phyloP scores from a whole-genome alignment of 2,888 invertebrate species.

The Sesamia inferens region DNA sequence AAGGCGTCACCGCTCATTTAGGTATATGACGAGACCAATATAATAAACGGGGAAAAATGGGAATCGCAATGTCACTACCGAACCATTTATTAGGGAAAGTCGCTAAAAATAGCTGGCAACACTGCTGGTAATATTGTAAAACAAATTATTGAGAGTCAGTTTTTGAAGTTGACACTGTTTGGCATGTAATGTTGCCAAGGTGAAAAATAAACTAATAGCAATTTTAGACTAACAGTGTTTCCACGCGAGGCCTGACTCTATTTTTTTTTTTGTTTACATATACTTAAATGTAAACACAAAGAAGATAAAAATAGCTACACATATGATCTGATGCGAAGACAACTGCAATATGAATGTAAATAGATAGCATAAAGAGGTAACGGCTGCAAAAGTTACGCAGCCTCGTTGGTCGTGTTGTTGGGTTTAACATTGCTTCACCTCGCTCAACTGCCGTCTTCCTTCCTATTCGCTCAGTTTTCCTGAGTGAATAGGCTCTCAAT shows the following conservation, averaged over 20 bases:
- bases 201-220: slow-evolving; percentile 9
- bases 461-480: too few species aligned
- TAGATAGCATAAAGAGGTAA: not conserved
- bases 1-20: slow-evolving; percentile 67
- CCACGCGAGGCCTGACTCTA: not conserved
- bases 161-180: slow-evolving; percentile 50
- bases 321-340: too few species aligned
- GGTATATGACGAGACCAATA: slow-evolving; percentile 63
- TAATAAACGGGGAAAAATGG: slow-evolving; percentile 68
- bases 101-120: slow-evolving; percentile 55
- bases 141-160: slow-evolving; percentile 57
- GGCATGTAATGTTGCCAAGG: slow-evolving; percentile 33
- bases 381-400: not conserved
- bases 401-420: too few species aligned
- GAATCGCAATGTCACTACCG: slow-evolving; percentile 68
- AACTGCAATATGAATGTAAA: not conserved
- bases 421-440: too few species aligned
- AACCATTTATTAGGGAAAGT: slow-evolving; percentile 72
- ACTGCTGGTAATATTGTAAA: slow-evolving; percentile 56
- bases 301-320: too few species aligned
- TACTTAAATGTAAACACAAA: too few species aligned
- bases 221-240: not conserved
- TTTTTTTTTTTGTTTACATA: not conserved
- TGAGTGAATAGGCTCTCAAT: too few species aligned
- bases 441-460: too few species aligned